phyloP scores from a whole-genome alignment of 2,888 invertebrate genomes.

The Ethmia dodecea region DNA sequence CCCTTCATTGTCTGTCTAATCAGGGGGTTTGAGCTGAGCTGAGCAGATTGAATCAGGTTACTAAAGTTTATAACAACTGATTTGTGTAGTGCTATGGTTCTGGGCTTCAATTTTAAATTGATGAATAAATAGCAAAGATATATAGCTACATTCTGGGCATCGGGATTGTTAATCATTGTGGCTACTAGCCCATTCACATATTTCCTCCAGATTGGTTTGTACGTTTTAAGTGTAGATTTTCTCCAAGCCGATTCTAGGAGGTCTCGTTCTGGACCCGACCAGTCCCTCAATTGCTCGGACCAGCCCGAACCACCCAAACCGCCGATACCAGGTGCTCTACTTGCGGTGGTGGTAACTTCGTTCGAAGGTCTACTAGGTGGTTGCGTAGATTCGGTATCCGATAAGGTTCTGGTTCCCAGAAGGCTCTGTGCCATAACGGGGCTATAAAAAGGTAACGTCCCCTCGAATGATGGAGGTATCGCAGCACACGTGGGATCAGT shows the following conservation, averaged over 20 bases:
- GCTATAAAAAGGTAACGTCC: slow-evolving; percentile 10
- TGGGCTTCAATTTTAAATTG: slow-evolving; percentile 8
- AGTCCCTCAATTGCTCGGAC: slow-evolving; percentile 12
- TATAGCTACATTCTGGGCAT: slow-evolving; percentile 5
- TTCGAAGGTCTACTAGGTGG: slow-evolving; percentile 12
- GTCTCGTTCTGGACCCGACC: slow-evolving; percentile 13
- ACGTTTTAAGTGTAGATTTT: slow-evolving; percentile 18
- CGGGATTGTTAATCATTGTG: slow-evolving; percentile 5
- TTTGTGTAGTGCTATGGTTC: slow-evolving; percentile 12
- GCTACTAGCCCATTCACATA: slow-evolving; percentile 16
- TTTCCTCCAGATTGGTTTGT: slow-evolving; percentile 11
- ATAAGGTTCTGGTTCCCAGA: slow-evolving; percentile 14
- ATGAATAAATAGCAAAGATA: slow-evolving; percentile 10
- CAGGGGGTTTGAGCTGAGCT: background rate
- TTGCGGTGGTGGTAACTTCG: slow-evolving; percentile 11
- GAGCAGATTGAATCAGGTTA: background rate
- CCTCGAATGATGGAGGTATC: slow-evolving; percentile 20
- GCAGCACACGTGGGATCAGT: slow-evolving; percentile 23
- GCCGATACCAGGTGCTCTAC: slow-evolving; percentile 10
- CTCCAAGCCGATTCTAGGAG: slow-evolving; percentile 19
- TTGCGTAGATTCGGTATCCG: slow-evolving; percentile 9
- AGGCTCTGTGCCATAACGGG: slow-evolving; percentile 8
- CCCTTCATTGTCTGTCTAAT: slow-evolving; percentile 8
- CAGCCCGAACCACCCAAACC: slow-evolving; percentile 24
- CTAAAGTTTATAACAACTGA: slow-evolving; percentile 3